Evolutionary conservation across 1,140 invertebrate genomes (phyloP).

Genomic region (Sitobion miscanthi): DNA sequence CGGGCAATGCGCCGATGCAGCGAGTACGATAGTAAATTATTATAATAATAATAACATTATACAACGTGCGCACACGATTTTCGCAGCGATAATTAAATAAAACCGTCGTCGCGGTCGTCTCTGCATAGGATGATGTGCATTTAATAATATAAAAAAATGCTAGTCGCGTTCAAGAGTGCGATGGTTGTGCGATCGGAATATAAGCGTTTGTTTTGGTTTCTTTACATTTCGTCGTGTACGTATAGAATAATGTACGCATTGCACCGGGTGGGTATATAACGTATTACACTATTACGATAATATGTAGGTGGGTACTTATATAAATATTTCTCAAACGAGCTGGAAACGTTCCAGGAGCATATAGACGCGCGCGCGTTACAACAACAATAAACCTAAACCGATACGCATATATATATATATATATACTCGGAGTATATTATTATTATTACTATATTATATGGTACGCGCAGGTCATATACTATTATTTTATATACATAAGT

Average conservation of each 20-base stretch:
- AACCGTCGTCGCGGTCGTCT: neutral
- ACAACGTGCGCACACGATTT: too few species aligned
- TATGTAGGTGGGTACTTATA: neutral
- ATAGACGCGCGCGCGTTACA: neutral
- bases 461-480: neutral
- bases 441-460: too few species aligned
- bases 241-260: too few species aligned
- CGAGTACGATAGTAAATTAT: neutral
- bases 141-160: neutral
- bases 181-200: neutral
- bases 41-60: too few species aligned
- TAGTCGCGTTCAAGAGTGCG: neutral
- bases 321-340: neutral
- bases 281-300: neutral
- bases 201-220: neutral
- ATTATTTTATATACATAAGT: neutral
- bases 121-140: too few species aligned
- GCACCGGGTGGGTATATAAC: neutral
- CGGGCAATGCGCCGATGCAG: neutral
- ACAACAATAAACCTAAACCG: neutral
- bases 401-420: neutral
- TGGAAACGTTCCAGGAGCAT: conserved; percentile 32
- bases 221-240: neutral
- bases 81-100: neutral
- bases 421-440: neutral